Evolutionary conservation across 2,113 vertebrate genomes (phyloP).

Genomic region (Terrapene triunguis): DNA sequence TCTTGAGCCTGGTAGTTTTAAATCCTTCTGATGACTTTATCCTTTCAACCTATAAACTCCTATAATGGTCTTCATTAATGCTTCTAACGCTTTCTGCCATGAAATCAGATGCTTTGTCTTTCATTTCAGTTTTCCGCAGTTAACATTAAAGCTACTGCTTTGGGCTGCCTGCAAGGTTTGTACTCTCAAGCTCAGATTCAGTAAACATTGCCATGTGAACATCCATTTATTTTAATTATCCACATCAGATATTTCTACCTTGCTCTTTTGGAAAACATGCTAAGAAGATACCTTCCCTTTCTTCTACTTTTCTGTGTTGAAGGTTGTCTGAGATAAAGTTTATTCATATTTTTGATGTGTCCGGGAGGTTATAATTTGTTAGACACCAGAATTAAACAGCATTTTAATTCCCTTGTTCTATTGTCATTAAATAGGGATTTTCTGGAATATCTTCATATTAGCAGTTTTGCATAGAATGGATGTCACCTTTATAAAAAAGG

Average conservation of each 20-base stretch:
- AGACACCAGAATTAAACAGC: constrained; percentile 34
- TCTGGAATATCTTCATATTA: constrained; percentile 24
- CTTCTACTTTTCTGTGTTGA: constrained; percentile 10
- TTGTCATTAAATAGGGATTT: constrained; percentile 33
- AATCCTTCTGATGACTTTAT: constrained; percentile 42
- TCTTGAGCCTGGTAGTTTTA: constrained; percentile 47
- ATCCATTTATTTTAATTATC: constrained; percentile 58
- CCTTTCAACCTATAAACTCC: constrained; percentile 53
- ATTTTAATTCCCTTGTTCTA: constrained; percentile 25
- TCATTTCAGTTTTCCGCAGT: constrained; percentile 46
- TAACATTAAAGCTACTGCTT: constrained; percentile 35
- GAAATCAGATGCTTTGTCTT: neutral
- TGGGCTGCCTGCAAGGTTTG: constrained; percentile 22
- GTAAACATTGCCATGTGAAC: constrained; percentile 46
- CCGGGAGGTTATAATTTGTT: constrained; percentile 32
- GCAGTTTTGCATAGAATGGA: neutral
- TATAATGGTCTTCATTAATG: constrained; percentile 2
- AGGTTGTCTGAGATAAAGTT: neutral
- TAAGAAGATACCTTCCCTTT: constrained; percentile 18
- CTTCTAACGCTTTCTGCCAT: constrained; percentile 51
- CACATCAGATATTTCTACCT: neutral
- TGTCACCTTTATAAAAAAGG: neutral
- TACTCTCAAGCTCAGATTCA: constrained; percentile 3
- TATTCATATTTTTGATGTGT: constrained; percentile 25
- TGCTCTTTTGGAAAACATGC: neutral